Conservation (phyloP, 2,113 vertebrate genomes). For the Lophochroa leadbeateri region DNA sequence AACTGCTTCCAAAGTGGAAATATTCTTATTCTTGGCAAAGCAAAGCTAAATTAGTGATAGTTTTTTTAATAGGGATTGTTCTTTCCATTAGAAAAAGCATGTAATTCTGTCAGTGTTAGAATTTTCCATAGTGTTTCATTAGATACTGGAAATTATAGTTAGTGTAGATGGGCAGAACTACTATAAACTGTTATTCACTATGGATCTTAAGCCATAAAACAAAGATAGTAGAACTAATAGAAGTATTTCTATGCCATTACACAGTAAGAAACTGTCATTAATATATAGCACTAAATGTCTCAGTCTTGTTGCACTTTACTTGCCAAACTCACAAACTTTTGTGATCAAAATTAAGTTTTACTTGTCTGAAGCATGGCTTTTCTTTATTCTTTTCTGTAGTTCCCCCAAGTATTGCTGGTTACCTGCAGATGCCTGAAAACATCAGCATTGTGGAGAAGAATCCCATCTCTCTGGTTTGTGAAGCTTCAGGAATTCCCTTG, state of each 20-base stretch:
- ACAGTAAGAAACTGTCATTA: neutral
- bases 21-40: neutral
- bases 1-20: neutral
- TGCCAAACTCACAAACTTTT: neutral
- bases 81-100: neutral
- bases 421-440: constrained; percentile 81
- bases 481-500: constrained; percentile 91
- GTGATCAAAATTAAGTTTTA: neutral
- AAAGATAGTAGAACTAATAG: neutral
- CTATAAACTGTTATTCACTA: neutral
- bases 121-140: neutral
- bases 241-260: neutral
- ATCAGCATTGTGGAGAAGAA: constrained; percentile 90
- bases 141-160: neutral
- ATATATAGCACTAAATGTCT: neutral
- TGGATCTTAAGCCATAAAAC: neutral
- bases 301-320: neutral
- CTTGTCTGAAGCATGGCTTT: neutral
- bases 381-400: constrained; percentile 71
- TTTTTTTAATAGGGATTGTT: neutral
- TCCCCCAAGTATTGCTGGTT: constrained; percentile 85
- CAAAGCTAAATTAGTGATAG: neutral
- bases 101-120: neutral
- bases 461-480: constrained; percentile 86
- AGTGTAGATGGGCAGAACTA: neutral